Conservation (phyloP, 2,888 invertebrate species). For the Argyra leucocephala region DNA sequence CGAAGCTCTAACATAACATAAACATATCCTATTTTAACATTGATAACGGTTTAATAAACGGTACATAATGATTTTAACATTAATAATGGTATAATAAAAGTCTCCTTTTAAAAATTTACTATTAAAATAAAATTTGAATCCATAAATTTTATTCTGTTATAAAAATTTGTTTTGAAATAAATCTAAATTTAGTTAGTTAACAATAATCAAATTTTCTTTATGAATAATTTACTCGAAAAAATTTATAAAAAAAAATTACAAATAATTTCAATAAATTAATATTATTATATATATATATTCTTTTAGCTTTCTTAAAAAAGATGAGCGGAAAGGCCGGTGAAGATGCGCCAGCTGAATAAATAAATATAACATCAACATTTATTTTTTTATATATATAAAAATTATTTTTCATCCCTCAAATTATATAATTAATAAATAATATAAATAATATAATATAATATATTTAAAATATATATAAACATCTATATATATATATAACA, state of each 20-base stretch:
- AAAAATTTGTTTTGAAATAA: too few species aligned
- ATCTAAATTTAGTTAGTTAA: too few species aligned
- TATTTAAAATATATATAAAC: background rate
- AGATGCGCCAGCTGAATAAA: background rate
- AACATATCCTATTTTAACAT: too few species aligned
- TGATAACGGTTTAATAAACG: too few species aligned
- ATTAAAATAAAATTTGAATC: too few species aligned
- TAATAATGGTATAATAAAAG: too few species aligned
- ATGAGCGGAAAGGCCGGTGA: background rate
- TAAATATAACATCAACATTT: background rate
- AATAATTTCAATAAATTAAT: slow-evolving; percentile 4
- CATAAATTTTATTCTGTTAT: too few species aligned
- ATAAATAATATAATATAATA: background rate
- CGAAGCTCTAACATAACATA: too few species aligned
- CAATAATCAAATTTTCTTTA: slow-evolving; percentile 7
- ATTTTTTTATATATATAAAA: background rate
- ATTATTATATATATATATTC: background rate
- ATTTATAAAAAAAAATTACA: slow-evolving; percentile 12
- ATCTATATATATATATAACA: background rate
- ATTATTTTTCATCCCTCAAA: background rate
- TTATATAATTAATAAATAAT: background rate
- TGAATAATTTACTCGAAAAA: slow-evolving; percentile 14
- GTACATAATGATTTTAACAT: too few species aligned
- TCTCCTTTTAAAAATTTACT: too few species aligned
- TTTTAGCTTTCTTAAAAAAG: slow-evolving; percentile 1